Conservation (phyloP, 2,888 invertebrate species). For the Antitype chi region DNA sequence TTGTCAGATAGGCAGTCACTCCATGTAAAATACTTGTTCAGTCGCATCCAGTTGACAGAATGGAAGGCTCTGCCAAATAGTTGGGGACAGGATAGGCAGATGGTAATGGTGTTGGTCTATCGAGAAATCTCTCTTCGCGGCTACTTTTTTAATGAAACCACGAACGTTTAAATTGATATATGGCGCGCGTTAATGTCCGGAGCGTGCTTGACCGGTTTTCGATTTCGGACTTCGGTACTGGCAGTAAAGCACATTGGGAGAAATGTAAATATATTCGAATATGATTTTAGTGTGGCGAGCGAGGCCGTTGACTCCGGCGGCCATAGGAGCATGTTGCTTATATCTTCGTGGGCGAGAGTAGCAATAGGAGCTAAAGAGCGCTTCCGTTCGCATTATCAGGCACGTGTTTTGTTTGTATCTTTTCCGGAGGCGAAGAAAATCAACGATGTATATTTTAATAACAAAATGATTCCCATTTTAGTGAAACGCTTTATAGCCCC, state of each 20-base stretch:
- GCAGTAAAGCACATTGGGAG: constrained; percentile 76
- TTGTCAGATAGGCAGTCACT: neutral
- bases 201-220: constrained; percentile 69
- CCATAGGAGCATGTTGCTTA: constrained; percentile 60
- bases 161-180: constrained; percentile 53
- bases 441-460: neutral
- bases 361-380: constrained; percentile 48
- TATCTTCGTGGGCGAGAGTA: constrained; percentile 68
- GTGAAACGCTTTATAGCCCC: neutral
- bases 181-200: constrained; percentile 53
- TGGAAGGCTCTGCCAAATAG: neutral
- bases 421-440: neutral
- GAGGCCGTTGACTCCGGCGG: constrained; percentile 80
- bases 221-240: constrained; percentile 64
- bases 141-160: constrained; percentile 44
- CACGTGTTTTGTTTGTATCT: neutral
- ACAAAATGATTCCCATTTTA: neutral
- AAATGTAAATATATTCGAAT: constrained; percentile 83
- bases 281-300: constrained; percentile 79
- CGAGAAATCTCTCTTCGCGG: neutral
- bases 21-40: neutral
- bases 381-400: neutral
- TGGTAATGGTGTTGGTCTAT: neutral
- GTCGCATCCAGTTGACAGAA: neutral
- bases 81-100: neutral